Percentiles rank a stretch among this genome's conserved stretches.
phyloP scores from a whole-genome alignment of 2,113 vertebrate genomes.

The Plectropomus leopardus region DNA sequence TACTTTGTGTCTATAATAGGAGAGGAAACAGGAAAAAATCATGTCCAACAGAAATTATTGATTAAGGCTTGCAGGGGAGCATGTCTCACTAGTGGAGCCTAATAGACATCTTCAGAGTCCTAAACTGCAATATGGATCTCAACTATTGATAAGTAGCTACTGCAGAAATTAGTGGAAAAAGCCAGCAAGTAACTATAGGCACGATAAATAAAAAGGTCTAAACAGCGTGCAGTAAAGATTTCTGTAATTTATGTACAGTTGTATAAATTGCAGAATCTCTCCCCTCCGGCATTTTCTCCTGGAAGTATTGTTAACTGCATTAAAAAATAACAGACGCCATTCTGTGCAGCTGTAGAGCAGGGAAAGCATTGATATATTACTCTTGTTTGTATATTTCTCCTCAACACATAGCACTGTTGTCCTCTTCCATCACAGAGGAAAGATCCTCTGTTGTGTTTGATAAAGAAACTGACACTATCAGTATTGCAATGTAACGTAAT shows the following conservation, averaged over 20 bases:
- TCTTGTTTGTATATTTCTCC: slow-evolving; percentile 5
- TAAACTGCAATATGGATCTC: slow-evolving; percentile 58
- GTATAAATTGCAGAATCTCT: neutral
- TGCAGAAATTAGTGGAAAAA: slow-evolving; percentile 35
- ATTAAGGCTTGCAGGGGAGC: slow-evolving; percentile 62
- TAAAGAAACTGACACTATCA: neutral
- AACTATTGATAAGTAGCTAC: slow-evolving; percentile 46
- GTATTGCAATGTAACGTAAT: neutral
- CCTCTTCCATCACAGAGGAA: neutral
- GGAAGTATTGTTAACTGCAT: neutral
- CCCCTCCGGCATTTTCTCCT: neutral
- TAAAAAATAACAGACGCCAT: neutral
- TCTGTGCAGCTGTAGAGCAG: neutral
- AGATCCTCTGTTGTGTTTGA: neutral
- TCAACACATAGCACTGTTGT: neutral
- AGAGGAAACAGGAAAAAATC: slow-evolving; percentile 51
- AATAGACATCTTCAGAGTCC: slow-evolving; percentile 64
- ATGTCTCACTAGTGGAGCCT: slow-evolving; percentile 68
- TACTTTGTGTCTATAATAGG: slow-evolving; percentile 56
- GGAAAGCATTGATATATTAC: neutral
- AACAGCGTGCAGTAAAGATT: neutral
- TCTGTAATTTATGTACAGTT: neutral
- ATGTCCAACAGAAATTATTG: slow-evolving; percentile 72
- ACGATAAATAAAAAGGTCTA: slow-evolving; percentile 36
- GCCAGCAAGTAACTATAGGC: slow-evolving; percentile 13